Conservation (phyloP, 2,113 vertebrate genomes). For the Rhabdomys dilectus region DNA sequence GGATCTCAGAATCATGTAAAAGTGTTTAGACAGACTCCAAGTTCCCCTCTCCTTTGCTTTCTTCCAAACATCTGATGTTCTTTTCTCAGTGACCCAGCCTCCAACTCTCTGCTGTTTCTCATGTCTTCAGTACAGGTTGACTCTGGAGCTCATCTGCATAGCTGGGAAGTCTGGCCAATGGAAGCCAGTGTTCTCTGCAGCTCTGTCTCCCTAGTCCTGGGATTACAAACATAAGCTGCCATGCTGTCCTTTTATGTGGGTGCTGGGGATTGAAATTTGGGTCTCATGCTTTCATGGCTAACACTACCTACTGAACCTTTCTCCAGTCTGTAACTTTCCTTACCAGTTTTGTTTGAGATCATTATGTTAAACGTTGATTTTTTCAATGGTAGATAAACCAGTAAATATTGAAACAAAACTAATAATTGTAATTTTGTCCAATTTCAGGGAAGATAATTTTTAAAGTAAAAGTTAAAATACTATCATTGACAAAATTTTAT, state of each 20-base stretch:
- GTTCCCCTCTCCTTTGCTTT: background rate
- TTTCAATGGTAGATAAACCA: background rate
- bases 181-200: background rate
- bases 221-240: too few species aligned
- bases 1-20: background rate
- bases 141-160: background rate
- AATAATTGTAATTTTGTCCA: constrained; percentile 28
- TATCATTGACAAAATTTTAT: background rate
- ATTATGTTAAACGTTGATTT: constrained; percentile 29
- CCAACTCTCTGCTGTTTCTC: background rate
- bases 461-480: constrained; percentile 37
- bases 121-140: background rate
- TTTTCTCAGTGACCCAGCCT: background rate
- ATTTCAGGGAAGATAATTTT: constrained; percentile 56
- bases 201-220: background rate
- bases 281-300: background rate
- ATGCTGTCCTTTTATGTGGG: background rate
- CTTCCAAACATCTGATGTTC: background rate
- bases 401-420: constrained; percentile 38
- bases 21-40: background rate
- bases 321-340: background rate
- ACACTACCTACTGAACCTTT: background rate
- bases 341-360: constrained; percentile 10
- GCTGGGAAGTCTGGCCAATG: background rate
- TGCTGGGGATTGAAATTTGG: background rate